Base-by-base conservation (phyloP, 2,888 invertebrate genomes). In the Portevinia maculata region DNA sequence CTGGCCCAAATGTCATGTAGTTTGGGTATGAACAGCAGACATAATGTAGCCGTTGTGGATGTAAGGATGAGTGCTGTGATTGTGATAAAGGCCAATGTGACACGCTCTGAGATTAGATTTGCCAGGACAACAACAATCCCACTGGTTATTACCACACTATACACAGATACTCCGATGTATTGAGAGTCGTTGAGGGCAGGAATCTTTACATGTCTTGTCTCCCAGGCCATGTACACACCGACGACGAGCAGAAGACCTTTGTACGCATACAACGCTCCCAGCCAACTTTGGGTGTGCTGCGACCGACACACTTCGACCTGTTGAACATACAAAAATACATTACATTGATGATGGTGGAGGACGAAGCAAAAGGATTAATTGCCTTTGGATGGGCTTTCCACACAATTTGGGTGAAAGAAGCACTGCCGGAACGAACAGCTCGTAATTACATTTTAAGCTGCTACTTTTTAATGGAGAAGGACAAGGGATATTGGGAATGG, bases 191-290 rank as follows among this genome's bases (percentile, higher is more conserved):
- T 98, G 24, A 98, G 91, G 0, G 96, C 97, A 11, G 97, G 95
- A 86, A 98, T 96, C 91, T 97, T 97, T 21, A 98, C 97, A 89
- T 96, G 95, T 60, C 96, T 93, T 8, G 98, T 98, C 91, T 97
- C 97, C 98, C 98, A 98, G 0, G 98, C 98, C 97, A 98, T 97
- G 91, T 97, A 98, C 3, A 97, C 95, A 0, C 97, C 98, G 79
- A 97, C 97, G 30, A 97, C 93, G 13, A 98, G 92, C 15, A 98
- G 92, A 0, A 98, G 92, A 1, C 96, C 97, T 90, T 98, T 98
- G 92, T 98, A 98, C 7, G 95, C 95, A 90, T 97, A 98, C 9
- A 98, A 93, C 0, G 94, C 96, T 55, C 96, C 95, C n/a, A 97
- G 92, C 98, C 98, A 98, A 53, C 96, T 96, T 41, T 95, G 94